Base-by-base conservation (phyloP, 2,888 invertebrate species). In the Zaprionus bogoriensis region DNA sequence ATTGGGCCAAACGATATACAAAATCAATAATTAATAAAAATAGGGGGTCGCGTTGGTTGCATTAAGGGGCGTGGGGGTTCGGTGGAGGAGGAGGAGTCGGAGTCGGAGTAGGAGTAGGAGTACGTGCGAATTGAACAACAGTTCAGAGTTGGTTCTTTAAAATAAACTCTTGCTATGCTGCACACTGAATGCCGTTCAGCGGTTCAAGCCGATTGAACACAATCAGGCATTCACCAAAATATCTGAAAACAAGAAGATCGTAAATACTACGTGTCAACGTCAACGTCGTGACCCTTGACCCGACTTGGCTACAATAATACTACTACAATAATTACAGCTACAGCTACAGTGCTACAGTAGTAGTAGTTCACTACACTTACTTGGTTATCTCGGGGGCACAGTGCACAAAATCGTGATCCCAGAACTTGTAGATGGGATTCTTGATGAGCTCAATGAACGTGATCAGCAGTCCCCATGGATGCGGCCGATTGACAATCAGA, bases 371-470 rank as follows among this genome's bases (percentile, higher is more conserved):
- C 23, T 6, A 5, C 38, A 46, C 96, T 94, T 92, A 98, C 98
- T 99, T 99, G 92, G 99, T 98, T 86, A 99, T 99, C 92, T 99
- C 99, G 1, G 99, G 98, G 17, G 99, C 99, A 91, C 99, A 99
- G 89, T 98, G 98, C 1, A 99, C 99, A 92, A 99, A 99, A 89
- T 99, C 99, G 89, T 99, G 99, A 73, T 95, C 95, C 99, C 99
- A 99, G 92, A 99, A 99, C 91, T 98, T 98, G 92, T 99, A 99
- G 20, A 95, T 95, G 4, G 98, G 98, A 92, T 99, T 99, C 91
- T 99, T 99, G 88, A 99, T 99, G 66, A 99, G 93, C 91, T 99
- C 99, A 76, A 99, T 99, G 92, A 99, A 99, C 0, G 99, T 99
- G 75, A 99, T 98, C 30, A 99, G 93, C 42, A 99, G 92, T 10